Evolutionary conservation across 2,797 vertebrate genomes (phyloP), one percentile per base, ranked within the genome.

Genomic region (Gastrophryne carolinensis): DNA sequence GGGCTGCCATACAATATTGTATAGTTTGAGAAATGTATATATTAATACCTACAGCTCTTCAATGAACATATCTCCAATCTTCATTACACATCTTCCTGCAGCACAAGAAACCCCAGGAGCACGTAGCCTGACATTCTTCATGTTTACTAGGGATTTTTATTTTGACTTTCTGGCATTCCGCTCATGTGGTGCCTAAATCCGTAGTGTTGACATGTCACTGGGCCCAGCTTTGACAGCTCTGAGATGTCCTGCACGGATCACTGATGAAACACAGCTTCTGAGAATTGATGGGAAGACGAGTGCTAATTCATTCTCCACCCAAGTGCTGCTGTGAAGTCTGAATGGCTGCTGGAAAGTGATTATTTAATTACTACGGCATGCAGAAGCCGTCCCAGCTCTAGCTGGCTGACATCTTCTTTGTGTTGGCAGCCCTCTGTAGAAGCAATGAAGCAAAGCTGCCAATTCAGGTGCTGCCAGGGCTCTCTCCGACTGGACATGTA

Each of bases 351-450:
- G 39, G 80, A 85, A 81, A 34, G 75, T 53, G 81, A 85, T 83
- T 84, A 84, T 86, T 87, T 85, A 84, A 86, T 87, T 85, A 86
- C 81, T 80, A 83, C 61, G 83, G 86, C 83, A 86, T 81, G 86
- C 84, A 83, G 56, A 71, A 86, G 84, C 83, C 78, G 83, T 82
- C 83, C 81, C 50, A 71, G 73, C 76, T 71, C 71, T 71, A 77
- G 79, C 79, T 69, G 78, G 78, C 79, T 75, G 78, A 79, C 60
- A 79, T 75, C 63, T 74, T 85, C 52, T 86, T 84, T 81, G 75
- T 81, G 79, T 87, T 86, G 85, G 85, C 86, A 83, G 79, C 21
- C 9, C 64, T 49, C 44, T 52, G 41, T 60, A 47, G 37, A 73
- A 69, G 80, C 79, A 84, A 79, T 65, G 63, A 44, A 75, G 65